These are phyloP conservation scores for Anguilla obscura DNA, from an alignment of 2,797 vertebrate species.

Conservation along the genomic window DNA sequence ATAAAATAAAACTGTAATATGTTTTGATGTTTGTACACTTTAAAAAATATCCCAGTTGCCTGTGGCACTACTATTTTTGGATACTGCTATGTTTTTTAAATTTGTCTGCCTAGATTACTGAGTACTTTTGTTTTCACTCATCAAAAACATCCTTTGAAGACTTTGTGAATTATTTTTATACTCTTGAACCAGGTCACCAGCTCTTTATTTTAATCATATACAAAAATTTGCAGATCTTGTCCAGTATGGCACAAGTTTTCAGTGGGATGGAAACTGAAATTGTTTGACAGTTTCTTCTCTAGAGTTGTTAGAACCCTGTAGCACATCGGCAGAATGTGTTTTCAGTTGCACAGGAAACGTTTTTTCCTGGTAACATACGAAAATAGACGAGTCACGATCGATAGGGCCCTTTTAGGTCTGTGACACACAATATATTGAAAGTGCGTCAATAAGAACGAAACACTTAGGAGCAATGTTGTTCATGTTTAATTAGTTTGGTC, in stretches of 20 bases:
- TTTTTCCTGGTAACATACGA: background rate
- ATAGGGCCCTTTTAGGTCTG: background rate
- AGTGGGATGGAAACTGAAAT: background rate
- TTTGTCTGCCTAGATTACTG: conserved; percentile 77
- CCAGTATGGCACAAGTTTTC: background rate
- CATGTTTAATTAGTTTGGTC: background rate
- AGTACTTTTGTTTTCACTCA: conserved; percentile 72
- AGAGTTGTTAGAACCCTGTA: background rate
- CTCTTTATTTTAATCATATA: conserved; percentile 69
- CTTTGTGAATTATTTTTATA: conserved; percentile 61
- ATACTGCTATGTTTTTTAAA: conserved; percentile 70
- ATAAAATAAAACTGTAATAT: conserved; percentile 73
- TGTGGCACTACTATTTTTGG: conserved; percentile 77
- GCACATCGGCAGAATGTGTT: background rate
- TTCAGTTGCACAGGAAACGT: background rate
- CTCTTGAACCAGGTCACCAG: conserved; percentile 61
- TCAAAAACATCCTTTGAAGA: conserved; percentile 65
- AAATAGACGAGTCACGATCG: background rate
- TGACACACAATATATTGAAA: background rate
- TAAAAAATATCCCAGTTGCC: conserved; percentile 77
- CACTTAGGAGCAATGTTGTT: background rate
- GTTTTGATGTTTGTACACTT: conserved; percentile 87
- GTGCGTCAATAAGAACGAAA: background rate
- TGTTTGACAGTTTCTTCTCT: conserved; percentile 8
- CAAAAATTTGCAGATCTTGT: conserved; percentile 1